A percentile compares a stretch with the other conserved stretches of the same genome.
Evolutionary conservation across 2,113 vertebrate species (phyloP).

Genomic region (Oenanthe melanoleuca): DNA sequence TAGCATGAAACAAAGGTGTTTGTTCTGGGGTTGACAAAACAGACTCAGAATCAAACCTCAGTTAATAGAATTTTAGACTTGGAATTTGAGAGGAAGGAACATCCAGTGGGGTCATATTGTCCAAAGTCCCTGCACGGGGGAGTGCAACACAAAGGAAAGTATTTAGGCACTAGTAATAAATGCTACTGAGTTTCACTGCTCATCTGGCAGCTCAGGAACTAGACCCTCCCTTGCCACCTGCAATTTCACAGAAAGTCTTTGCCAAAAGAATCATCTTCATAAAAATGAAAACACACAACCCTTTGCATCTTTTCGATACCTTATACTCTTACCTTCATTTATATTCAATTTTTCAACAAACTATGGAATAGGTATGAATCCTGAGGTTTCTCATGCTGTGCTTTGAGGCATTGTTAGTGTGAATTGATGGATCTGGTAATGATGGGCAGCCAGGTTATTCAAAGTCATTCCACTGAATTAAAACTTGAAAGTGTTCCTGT

Average conservation of each 20-base stretch:
- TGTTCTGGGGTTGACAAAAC: conserved; percentile 10
- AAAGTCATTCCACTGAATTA: background rate
- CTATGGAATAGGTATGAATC: background rate
- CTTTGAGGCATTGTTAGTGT: background rate
- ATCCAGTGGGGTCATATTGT: background rate
- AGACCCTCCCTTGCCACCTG: background rate
- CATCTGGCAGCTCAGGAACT: background rate
- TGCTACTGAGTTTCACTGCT: background rate
- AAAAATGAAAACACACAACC: background rate
- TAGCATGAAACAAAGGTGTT: conserved; percentile 51
- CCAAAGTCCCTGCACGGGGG: background rate
- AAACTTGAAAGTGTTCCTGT: background rate
- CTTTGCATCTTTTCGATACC: background rate
- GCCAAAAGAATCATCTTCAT: background rate
- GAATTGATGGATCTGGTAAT: background rate
- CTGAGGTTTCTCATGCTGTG: background rate
- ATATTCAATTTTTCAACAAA: background rate
- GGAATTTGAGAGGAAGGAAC: background rate
- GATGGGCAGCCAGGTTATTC: background rate
- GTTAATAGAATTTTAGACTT: background rate
- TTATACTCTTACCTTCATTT: background rate
- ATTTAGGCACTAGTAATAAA: background rate
- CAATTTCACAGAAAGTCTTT: background rate
- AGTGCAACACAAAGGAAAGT: background rate
- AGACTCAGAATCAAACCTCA: background rate